Conservation (phyloP, 2,797 vertebrate species). For the Lagocephalus sceleratus region DNA sequence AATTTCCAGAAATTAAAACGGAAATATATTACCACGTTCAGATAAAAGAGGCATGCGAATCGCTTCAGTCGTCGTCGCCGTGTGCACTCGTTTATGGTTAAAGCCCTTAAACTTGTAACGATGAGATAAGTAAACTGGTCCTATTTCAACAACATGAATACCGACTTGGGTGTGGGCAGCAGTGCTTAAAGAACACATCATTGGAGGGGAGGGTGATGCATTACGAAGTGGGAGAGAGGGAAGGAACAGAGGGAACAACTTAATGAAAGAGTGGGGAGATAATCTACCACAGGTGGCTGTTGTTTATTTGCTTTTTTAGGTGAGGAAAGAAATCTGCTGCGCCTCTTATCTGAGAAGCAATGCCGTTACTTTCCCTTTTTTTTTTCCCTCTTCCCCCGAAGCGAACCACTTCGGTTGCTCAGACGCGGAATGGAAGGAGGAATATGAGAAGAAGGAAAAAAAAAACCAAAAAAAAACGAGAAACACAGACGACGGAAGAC, state of each 20-base stretch:
- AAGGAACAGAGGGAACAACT: conserved; percentile 3
- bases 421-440: conserved; percentile 22
- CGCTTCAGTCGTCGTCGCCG: too few relatives aligned
- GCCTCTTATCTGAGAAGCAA: conserved; percentile 36
- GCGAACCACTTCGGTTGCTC: conserved; percentile 50
- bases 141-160: too few relatives aligned
- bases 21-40: too few relatives aligned
- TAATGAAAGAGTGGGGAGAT: conserved; percentile 18
- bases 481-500: not conserved
- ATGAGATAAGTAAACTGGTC: too few relatives aligned
- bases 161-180: too few relatives aligned
- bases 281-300: conserved; percentile 36
- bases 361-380: conserved; percentile 55
- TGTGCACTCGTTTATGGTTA: too few relatives aligned
- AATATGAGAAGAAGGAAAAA: conserved; percentile 8
- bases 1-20: too few relatives aligned
- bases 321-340: conserved; percentile 22
- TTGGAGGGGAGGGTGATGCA: too few relatives aligned
- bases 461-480: too few relatives aligned
- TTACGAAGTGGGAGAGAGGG: conserved; percentile 5
- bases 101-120: too few relatives aligned
- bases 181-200: conserved; percentile 5
- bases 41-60: too few relatives aligned
- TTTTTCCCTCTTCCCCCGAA: conserved; percentile 34
- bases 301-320: conserved; percentile 4